phyloP scores from a whole-genome alignment of 2,113 vertebrate species.

The Melanocharis versteri region DNA sequence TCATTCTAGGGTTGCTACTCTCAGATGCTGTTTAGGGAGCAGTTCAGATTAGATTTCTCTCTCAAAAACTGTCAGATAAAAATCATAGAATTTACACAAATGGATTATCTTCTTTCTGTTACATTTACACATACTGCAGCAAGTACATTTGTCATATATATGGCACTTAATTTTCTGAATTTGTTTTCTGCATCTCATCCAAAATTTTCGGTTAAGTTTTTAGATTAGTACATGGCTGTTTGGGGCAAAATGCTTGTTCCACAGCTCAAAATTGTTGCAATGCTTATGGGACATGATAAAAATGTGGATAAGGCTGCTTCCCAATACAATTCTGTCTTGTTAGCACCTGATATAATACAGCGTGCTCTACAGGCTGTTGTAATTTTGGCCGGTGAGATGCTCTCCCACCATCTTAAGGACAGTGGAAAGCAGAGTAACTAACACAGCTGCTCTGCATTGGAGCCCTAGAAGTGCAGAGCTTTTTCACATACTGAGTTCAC shows the following conservation, averaged over 20 bases:
- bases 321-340: background rate
- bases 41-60: background rate
- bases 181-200: background rate
- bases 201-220: background rate
- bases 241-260: background rate
- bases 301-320: background rate
- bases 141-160: background rate
- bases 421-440: background rate
- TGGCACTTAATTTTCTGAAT: background rate
- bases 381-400: background rate
- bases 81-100: rapidly evolving
- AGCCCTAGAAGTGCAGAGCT: background rate
- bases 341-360: background rate
- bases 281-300: background rate
- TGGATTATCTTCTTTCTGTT: background rate
- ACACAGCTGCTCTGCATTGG: background rate
- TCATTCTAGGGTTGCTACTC: background rate
- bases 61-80: background rate
- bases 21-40: background rate
- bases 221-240: background rate
- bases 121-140: background rate
- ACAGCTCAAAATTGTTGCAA: background rate
- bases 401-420: background rate
- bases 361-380: background rate
- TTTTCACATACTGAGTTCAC: background rate